Base-by-base conservation (phyloP, 1,140 invertebrate species). In the Brachionus sp. region DNA sequence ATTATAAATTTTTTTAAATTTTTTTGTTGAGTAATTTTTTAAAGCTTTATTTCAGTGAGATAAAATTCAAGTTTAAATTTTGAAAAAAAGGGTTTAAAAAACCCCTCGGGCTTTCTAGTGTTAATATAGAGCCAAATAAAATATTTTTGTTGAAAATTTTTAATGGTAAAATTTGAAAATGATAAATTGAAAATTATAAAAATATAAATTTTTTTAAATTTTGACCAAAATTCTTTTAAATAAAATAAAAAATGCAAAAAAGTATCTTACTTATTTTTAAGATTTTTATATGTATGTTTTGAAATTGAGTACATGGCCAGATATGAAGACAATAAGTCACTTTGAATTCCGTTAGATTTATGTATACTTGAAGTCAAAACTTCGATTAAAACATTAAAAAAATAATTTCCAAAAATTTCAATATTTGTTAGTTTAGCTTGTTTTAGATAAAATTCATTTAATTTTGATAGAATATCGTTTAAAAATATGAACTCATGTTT, bases 401-500 rank as follows among this genome's bases (percentile, higher is more conserved):
- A 75, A 50, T 75, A 75, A 25, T 75, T 75, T 7, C 39, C 39
- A 75, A 25, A 75, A 7, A 46, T 19, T 12, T 75, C 23, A 25
- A 46, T 10, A 29, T 75, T 25, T 13, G 2, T 33, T 75, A 75
- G 12, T 25, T 46, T 46, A 5, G 70, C 70, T 46, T 75, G 70
- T 46, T 46, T 75, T 25, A 75, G 23, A 46, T 75, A 75, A 46
- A 75, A 75, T 16, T 46, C 42, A 75, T 75, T 75, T 12, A 75
- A 29, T 23, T 33, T 44, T 13, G 70, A 75, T 39, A 75, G 10
- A 16, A 75, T 46, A 23, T 75, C 70, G 25, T 75, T 75, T 44
- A 75, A 75, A 46, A 75, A 75, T 10, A 75, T 35, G n/a, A 75
- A 75, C 33, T 75, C 70, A 46, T 75, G 70, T 46, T 75, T 75